A percentile compares a stretch with the other conserved stretches of the same genome.
phyloP scores from a whole-genome alignment of 37 sponge, comb jelly and placozoan species.

The Axinella damicornis region DNA sequence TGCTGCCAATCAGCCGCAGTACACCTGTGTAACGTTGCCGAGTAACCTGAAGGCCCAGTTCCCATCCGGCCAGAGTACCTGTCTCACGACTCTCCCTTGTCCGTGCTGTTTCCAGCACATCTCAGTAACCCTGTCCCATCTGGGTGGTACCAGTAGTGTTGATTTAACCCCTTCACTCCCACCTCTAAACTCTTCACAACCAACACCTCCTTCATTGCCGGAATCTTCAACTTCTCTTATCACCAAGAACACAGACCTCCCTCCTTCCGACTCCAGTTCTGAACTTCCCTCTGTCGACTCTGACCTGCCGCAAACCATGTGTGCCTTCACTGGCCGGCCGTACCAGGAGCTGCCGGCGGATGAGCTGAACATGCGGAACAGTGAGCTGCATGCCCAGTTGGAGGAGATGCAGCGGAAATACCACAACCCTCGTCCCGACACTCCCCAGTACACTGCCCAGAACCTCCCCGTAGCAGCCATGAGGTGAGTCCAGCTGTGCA shows the following conservation, averaged over 20 bases:
- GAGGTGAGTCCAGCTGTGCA: too few species aligned
- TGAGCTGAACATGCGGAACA: background rate
- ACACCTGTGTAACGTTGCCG: background rate
- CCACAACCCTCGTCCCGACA: too few species aligned
- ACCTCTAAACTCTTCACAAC: background rate
- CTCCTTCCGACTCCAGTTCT: too few species aligned
- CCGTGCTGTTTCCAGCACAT: background rate
- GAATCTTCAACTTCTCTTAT: too few species aligned
- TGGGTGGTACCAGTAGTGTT: background rate
- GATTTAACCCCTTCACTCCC: too few species aligned
- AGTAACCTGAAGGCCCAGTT: background rate
- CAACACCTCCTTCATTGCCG: background rate
- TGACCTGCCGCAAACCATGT: background rate
- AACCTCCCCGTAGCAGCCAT: too few species aligned
- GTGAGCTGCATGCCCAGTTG: background rate
- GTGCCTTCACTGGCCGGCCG: conserved; percentile 6
- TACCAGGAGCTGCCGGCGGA: background rate
- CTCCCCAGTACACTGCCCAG: too few species aligned
- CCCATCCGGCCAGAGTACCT: background rate
- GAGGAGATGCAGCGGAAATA: background rate
- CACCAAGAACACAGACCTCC: too few species aligned
- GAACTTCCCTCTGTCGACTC: too few species aligned
- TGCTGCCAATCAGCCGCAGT: background rate
- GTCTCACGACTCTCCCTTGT: background rate
- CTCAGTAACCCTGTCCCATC: background rate